Conservation (phyloP, 2,888 invertebrate genomes). For the Brachylomia viminalis region DNA sequence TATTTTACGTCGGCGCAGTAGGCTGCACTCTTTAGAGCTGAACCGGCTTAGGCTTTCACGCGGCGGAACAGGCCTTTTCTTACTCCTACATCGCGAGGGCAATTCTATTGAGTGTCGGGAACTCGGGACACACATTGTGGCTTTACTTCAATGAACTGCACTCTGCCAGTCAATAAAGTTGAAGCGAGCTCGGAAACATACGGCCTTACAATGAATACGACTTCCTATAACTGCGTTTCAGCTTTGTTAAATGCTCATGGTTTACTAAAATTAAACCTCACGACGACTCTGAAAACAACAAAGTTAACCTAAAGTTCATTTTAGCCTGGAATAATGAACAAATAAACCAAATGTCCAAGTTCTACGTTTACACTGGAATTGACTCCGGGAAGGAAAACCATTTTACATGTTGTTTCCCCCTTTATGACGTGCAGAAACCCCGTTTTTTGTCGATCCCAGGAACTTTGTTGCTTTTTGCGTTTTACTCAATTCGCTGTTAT, state of each 20-base stretch:
- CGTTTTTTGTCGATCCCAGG: conserved; percentile 59
- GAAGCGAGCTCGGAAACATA: conserved; percentile 54
- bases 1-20: conserved; percentile 72
- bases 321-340: conserved; percentile 51
- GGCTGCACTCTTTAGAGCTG: conserved; percentile 73
- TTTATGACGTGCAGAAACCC: conserved; percentile 69
- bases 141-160: conserved; percentile 74
- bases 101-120: conserved; percentile 79
- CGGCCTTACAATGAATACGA: conserved; percentile 47
- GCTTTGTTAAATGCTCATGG: conserved; percentile 19
- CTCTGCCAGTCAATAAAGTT: conserved; percentile 71
- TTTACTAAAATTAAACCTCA: conserved; percentile 19
- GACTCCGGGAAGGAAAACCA: conserved; percentile 65
- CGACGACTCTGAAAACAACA: conserved; percentile 8
- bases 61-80: conserved; percentile 80
- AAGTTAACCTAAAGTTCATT: conserved; percentile 8
- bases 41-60: conserved; percentile 82
- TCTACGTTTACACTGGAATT: conserved; percentile 62
- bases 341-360: conserved; percentile 57
- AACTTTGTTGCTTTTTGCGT: conserved; percentile 44
- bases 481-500: conserved; percentile 52
- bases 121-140: conserved; percentile 74
- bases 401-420: conserved; percentile 66
- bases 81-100: conserved; percentile 72
- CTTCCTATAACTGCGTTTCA: conserved; percentile 50